A percentile compares a stretch with the other conserved stretches of the same genome.
Evolutionary conservation across 2,113 vertebrate species (phyloP).

Genomic region (Sclerurus mexicanus): DNA sequence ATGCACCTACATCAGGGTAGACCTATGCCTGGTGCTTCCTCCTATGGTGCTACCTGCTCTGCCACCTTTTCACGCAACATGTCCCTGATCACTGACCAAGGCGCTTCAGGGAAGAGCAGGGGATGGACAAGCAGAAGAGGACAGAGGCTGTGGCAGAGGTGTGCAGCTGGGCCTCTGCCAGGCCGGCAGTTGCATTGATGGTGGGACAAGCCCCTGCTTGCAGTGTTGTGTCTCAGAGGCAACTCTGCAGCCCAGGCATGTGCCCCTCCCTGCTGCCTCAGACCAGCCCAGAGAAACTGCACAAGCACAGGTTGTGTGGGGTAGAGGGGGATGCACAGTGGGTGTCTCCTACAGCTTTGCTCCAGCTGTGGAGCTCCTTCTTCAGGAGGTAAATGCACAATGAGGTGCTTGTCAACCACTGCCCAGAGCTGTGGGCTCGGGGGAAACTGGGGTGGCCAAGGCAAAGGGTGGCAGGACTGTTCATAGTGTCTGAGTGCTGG

Average conservation of each 20-base stretch:
- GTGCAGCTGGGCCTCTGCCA: accelerated
- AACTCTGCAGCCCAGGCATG: not conserved
- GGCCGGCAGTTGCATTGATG: not conserved
- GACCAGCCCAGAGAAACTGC: not conserved
- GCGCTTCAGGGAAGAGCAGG: not conserved
- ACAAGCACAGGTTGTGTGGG: not conserved
- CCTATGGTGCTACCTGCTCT: not conserved
- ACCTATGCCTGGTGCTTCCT: not conserved
- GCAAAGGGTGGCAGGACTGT: not conserved
- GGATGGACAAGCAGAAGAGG: not conserved
- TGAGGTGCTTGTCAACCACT: not conserved
- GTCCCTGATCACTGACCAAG: not conserved
- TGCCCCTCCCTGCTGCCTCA: not conserved
- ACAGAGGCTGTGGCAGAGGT: not conserved
- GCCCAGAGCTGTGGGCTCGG: not conserved
- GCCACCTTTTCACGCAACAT: not conserved
- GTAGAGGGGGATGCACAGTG: not conserved
- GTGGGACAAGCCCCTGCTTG: not conserved
- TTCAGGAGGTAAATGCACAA: not conserved
- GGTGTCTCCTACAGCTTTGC: not conserved
- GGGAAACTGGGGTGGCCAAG: not conserved
- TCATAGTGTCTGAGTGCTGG: not conserved
- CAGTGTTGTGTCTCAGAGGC: not conserved
- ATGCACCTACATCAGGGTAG: not conserved
- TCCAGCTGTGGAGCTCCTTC: not conserved